Percentiles rank a stretch among this genome's conserved stretches.
Evolutionary conservation across 2,888 invertebrate species (phyloP).

Genomic region (Amblyjoppa proteus): DNA sequence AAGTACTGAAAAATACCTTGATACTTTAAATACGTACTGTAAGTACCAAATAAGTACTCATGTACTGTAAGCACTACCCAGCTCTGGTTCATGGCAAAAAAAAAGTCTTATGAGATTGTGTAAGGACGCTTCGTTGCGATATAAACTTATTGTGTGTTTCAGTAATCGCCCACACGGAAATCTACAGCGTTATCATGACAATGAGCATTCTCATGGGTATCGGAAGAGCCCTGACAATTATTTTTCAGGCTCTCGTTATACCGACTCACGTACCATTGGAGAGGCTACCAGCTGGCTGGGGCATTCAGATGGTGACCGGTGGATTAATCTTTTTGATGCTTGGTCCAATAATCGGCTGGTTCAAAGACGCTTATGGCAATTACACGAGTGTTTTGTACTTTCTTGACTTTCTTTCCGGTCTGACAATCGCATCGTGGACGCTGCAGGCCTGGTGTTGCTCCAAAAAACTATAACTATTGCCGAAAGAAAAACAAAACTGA

Average conservation of each 20-base stretch:
- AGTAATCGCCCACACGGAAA: constrained; percentile 88
- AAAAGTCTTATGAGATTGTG: no score
- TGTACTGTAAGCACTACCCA: no score
- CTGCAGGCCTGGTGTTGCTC: constrained; percentile 85
- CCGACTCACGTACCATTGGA: constrained; percentile 90
- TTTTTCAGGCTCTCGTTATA: constrained; percentile 91
- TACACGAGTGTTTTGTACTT: constrained; percentile 89
- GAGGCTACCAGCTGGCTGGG: constrained; percentile 90
- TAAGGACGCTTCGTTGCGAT: background rate
- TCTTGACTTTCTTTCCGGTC: constrained; percentile 88
- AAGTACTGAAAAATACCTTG: no score
- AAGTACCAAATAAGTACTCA: no score
- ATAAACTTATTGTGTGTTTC: constrained; percentile 60
- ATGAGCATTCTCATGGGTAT: constrained; percentile 89
- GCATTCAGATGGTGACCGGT: constrained; percentile 89
- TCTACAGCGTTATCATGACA: constrained; percentile 86
- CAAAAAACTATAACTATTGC: constrained; percentile 53
- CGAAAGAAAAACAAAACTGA: background rate
- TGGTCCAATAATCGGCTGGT: constrained; percentile 90
- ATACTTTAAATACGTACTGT: no score
- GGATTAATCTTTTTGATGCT: constrained; percentile 88
- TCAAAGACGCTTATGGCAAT: constrained; percentile 87
- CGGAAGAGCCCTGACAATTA: constrained; percentile 90
- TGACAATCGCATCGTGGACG: constrained; percentile 89
- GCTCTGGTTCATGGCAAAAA: no score